These are phyloP conservation scores for Spondyliosoma cantharus DNA, from an alignment of 2,797 vertebrate genomes.

Conservation along the genomic window DNA sequence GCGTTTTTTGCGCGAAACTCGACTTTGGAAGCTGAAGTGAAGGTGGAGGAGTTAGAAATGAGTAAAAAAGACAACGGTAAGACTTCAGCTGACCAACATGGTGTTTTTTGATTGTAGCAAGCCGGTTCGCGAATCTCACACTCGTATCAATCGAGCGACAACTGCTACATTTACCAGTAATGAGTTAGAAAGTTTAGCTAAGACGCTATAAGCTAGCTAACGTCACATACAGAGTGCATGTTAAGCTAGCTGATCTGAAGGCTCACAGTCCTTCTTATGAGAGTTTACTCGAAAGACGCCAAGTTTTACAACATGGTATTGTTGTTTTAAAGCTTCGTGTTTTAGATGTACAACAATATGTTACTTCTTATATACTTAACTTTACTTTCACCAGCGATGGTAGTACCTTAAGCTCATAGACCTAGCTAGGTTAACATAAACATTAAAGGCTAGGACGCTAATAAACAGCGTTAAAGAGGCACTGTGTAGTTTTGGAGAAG, in stretches of 20 bases:
- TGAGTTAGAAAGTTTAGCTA: background rate
- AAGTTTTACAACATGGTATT: background rate
- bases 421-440: no score
- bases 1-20: conserved; percentile 70
- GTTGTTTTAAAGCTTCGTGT: background rate
- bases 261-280: background rate
- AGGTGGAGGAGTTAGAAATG: conserved; percentile 65
- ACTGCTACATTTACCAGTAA: background rate
- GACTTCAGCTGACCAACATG: fast-evolving
- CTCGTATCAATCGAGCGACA: fast-evolving
- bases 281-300: background rate
- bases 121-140: fast-evolving
- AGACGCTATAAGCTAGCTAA: conserved; percentile 43
- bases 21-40: conserved; percentile 7
- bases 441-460: no score
- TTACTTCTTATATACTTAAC: no score
- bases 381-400: fast-evolving
- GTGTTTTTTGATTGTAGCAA: background rate
- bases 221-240: conserved; percentile 7
- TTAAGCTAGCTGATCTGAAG: background rate
- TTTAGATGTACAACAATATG: background rate
- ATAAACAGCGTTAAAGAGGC: no score
- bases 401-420: background rate
- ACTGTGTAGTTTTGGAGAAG: no score
- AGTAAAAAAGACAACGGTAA: conserved; percentile 86